These are phyloP conservation scores for Brotula barbata DNA, from an alignment of 2,797 vertebrate genomes.

Conservation along the genomic window DNA sequence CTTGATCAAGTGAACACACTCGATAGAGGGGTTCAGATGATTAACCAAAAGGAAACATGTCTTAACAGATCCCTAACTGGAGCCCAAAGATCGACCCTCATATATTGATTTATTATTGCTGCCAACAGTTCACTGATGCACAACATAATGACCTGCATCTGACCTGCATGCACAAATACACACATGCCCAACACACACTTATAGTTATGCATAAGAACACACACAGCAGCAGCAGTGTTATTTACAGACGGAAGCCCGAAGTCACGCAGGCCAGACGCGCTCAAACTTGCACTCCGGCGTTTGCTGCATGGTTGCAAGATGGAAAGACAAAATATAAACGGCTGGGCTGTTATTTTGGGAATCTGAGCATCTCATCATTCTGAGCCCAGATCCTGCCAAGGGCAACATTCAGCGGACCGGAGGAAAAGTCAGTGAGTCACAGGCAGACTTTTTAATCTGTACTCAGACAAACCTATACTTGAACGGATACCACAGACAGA, in stretches of 20 bases:
- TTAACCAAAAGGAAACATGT: too few species aligned
- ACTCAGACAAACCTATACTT: slow-evolving; percentile 26
- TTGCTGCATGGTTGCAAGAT: slow-evolving; percentile 39
- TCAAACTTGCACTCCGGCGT: slow-evolving; percentile 43
- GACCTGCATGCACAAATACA: slow-evolving; percentile 5
- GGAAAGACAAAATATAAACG: slow-evolving; percentile 25
- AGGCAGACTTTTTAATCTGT: not conserved
- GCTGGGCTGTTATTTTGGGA: slow-evolving; percentile 24
- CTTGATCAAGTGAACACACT: too few species aligned
- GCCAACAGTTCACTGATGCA: not conserved
- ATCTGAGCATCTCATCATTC: slow-evolving; percentile 32
- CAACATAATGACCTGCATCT: slow-evolving; percentile 13
- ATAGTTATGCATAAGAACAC: slow-evolving; percentile 23
- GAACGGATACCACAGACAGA: slow-evolving; percentile 10
- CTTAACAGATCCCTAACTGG: not conserved
- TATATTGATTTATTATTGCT: too few species aligned
- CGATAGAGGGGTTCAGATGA: too few species aligned
- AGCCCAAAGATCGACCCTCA: slow-evolving; percentile 14
- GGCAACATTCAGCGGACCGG: slow-evolving; percentile 14
- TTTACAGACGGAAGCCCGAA: slow-evolving; percentile 3
- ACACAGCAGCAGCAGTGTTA: slow-evolving; percentile 6
- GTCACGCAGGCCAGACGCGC: slow-evolving; percentile 33
- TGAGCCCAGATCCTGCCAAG: slow-evolving; percentile 9
- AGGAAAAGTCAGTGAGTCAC: not conserved
- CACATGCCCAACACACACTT: slow-evolving; percentile 4